Evolutionary conservation across 2,888 invertebrate species (phyloP), one percentile per base, ranked within the genome.

Genomic region (Xestia c-nigrum): DNA sequence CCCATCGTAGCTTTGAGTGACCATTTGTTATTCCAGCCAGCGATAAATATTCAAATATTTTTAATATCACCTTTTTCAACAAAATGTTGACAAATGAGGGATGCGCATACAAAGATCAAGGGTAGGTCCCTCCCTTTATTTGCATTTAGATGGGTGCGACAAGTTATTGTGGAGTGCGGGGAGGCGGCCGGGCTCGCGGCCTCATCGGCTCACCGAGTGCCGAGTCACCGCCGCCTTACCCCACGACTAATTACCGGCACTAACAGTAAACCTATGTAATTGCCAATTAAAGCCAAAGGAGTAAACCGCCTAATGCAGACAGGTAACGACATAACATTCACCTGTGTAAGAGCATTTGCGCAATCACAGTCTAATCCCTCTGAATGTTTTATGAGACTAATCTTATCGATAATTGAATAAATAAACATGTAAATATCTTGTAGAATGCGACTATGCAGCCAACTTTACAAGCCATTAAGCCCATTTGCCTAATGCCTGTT

Each of bases 91-190:
- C 94, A 95, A 95, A 96, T 95, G 94, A 95, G 94, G 94, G 94
- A 94, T 91, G 91, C 90, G 91, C 89, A 91, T 87, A 93, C 92
- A 91, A 93, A 94, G 94, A 94, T 94, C 94, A 93, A 92, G 95
- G 93, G 94, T 76, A 81, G 61, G 91, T 85, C 90, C 89, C 91
- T 91, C 90, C 89, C 90, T 91, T 89, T 94, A 96, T 96, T 96
- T 95, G 94, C 96, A 95, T 96, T 93, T 95, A 95, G 93, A 95
- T 94, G 92, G 93, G 92, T 88, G 93, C 91, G 93, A 94, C 94
- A 93, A 94, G 94, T 94, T 93, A 94, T 94, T 92, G 93, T 93
- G 88, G 84, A 88, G 85, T 80, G 89, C 80, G 85, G 84, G 72
- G 67, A 66, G 81, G 81, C 61, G 78, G 79, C 77, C 76, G 75